A percentile compares a stretch with the other conserved stretches of the same genome.
Conservation (phyloP, 2,888 invertebrate genomes). For the Toxonevra muliebris region DNA sequence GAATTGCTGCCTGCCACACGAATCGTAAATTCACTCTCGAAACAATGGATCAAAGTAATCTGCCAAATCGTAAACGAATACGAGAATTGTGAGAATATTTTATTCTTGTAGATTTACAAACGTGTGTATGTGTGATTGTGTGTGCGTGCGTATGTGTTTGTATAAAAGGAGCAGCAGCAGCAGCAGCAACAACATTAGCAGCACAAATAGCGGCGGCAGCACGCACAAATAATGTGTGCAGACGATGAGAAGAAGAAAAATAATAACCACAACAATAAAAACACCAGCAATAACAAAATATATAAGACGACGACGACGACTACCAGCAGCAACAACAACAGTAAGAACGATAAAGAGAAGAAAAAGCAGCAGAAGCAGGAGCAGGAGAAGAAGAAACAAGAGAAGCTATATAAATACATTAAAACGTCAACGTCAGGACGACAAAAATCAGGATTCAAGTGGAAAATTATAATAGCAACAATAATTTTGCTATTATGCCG, state of each 20-base stretch:
- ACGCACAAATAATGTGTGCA: constrained; percentile 21
- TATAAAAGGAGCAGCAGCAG: constrained; percentile 8
- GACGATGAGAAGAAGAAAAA: constrained; percentile 9
- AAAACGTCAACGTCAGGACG: constrained; percentile 3
- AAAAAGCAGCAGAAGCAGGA: not conserved
- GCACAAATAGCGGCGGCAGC: constrained; percentile 8
- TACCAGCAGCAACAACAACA: constrained; percentile 10
- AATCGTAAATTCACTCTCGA: no score
- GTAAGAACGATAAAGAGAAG: not conserved
- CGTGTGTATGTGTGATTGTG: not conserved
- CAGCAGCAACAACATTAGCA: constrained; percentile 21
- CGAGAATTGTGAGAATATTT: no score
- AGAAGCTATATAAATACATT: no score
- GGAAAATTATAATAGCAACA: constrained; percentile 63
- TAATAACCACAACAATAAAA: constrained; percentile 10
- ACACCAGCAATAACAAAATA: constrained; percentile 20
- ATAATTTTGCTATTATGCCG: constrained; percentile 61
- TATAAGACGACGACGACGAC: not conserved
- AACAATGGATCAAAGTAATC: no score
- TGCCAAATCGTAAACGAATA: no score
- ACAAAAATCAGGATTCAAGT: constrained; percentile 55
- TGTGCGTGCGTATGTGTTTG: constrained; percentile 13
- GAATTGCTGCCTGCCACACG: no score
- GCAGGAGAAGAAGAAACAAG: not conserved
- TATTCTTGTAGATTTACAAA: not conserved